Evolutionary conservation across 2,888 invertebrate genomes (phyloP), one percentile per base, ranked within the genome.

Genomic region (Caenorhabditis virilis): DNA sequence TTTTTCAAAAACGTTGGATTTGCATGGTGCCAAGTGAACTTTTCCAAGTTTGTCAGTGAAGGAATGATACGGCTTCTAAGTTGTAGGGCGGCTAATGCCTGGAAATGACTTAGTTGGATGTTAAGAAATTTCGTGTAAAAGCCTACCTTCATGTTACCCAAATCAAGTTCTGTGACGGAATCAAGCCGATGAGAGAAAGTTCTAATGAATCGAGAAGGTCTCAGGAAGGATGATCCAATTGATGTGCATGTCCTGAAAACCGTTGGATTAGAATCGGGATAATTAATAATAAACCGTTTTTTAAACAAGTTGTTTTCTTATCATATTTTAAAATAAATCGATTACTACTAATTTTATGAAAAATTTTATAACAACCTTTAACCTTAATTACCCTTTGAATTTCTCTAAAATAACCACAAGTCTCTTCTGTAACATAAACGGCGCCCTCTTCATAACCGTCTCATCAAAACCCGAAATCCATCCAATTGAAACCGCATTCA

Each of bases 361-460:
- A 46, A 45, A 23, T 51, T 27, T 36, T 22, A 11, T 20, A 6
- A 13, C 35, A 39, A 39, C 15, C 15, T 43, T 33, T 36, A 1
- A 3, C 3, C 2, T 38, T 36, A 25, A 47, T 2, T 27, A 63
- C 69, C 61, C 49, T 16, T 56, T 18, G 38, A 66, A 70, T 11
- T 50, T 20, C 11, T 30, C 41, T 23, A 67, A 47, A 51, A 70
- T 33, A 16, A 54, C 51, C 50, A 58, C 46, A 15, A 70, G 22
- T 23, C 59, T 60, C 38, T 70, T 70, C 45, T 70, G 70, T 5
- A 70, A 47, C 47, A 70, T 52, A 23, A 57, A 61, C 7, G 66
- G 63, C 49, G 60, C 63, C 11, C 70, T n/a, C 2, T 49, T 43
- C 22, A 67, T 39, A 25, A 35, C 42, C 2, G 15, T n/a, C 15